A percentile compares a stretch with the other conserved stretches of the same genome.
phyloP scores from a whole-genome alignment of 2,797 vertebrate genomes.

The Takifugu rubripes region DNA sequence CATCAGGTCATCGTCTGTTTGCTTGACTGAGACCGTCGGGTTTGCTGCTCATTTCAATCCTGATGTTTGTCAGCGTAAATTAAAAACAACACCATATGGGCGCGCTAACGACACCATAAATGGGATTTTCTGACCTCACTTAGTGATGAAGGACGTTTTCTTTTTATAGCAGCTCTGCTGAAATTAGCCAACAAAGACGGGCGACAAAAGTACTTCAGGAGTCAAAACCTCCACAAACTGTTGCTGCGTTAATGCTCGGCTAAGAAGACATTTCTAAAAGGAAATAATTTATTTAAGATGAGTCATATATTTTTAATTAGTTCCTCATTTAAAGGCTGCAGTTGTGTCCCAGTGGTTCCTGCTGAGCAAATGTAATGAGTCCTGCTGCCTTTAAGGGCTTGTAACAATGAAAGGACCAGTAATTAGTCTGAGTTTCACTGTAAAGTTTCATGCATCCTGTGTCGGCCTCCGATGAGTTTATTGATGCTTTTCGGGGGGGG shows the following conservation, averaged over 20 bases:
- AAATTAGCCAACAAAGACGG: too few relatives aligned
- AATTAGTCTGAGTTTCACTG: constrained; percentile 36
- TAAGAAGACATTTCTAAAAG: not conserved
- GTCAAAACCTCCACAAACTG: not conserved
- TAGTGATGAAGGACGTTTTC: too few relatives aligned
- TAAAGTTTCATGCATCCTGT: constrained; percentile 21
- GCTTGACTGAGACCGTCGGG: too few relatives aligned
- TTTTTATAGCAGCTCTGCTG: too few relatives aligned
- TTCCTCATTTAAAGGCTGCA: constrained; percentile 24
- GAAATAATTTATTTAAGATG: constrained; percentile 18
- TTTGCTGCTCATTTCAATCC: too few relatives aligned
- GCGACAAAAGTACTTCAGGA: not conserved
- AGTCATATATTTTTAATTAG: constrained; percentile 32
- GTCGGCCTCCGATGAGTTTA: constrained; percentile 6
- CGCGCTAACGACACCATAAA: too few relatives aligned
- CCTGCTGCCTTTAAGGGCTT: constrained; percentile 27
- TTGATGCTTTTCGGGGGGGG: not conserved
- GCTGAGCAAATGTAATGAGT: constrained; percentile 31
- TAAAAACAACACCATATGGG: too few relatives aligned
- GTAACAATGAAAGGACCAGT: constrained; percentile 28
- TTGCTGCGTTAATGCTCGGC: not conserved
- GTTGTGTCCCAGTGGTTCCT: constrained; percentile 12
- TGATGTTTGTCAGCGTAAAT: too few relatives aligned
- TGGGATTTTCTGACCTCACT: too few relatives aligned
- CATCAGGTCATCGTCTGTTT: too few relatives aligned